These are phyloP conservation scores for Drosophila albomicans DNA, from an alignment of 1,140 invertebrate genomes.

Conservation along the genomic window DNA sequence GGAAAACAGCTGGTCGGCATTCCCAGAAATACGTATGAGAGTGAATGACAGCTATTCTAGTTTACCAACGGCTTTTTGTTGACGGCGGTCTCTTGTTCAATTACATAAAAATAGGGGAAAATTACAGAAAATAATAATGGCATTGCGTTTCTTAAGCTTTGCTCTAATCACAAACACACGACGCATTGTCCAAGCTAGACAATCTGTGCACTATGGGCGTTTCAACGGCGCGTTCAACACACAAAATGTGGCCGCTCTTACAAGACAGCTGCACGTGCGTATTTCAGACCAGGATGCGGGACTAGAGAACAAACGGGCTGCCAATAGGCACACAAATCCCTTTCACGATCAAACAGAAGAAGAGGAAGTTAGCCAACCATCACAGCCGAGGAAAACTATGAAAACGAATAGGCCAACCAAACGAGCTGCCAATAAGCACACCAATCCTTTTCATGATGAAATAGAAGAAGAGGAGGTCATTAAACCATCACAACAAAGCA, in stretches of 20 bases:
- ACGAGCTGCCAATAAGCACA: constrained; percentile 52
- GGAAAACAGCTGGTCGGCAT: constrained; percentile 25
- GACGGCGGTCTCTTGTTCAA: constrained; percentile 21
- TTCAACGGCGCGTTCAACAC: not conserved
- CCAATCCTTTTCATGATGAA: constrained; percentile 34
- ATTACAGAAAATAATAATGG: constrained; percentile 43
- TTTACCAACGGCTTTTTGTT: not conserved
- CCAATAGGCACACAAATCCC: constrained; percentile 48
- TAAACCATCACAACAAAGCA: not conserved
- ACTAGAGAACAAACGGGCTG: constrained; percentile 54
- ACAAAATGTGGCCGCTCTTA: not conserved
- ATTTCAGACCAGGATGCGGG: constrained; percentile 71
- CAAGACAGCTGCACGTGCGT: constrained; percentile 61
- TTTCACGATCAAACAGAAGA: constrained; percentile 15
- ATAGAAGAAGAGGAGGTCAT: not conserved
- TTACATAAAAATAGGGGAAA: constrained; percentile 66
- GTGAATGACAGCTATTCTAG: constrained; percentile 38
- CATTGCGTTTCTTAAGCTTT: constrained; percentile 56
- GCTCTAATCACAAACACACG: constrained; percentile 40
- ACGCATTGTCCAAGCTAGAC: constrained; percentile 20
- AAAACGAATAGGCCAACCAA: constrained; percentile 12
- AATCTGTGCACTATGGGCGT: not conserved
- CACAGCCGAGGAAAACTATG: too few species aligned
- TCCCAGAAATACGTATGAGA: not conserved
- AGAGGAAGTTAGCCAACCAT: not conserved